phyloP scores from a whole-genome alignment of 1,140 invertebrate genomes.

The Pogonus chalceus region DNA sequence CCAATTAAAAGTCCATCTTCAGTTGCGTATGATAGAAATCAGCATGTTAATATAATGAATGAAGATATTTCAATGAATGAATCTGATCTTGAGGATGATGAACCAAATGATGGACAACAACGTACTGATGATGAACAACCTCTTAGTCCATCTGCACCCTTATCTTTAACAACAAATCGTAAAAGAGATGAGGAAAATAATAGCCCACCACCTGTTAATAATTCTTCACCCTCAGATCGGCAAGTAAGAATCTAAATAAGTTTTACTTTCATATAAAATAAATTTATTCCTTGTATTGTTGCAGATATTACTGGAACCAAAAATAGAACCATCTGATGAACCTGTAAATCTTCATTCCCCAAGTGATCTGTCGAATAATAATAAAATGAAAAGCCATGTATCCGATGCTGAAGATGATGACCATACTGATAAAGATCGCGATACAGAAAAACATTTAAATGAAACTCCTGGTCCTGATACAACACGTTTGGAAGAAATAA shows the following conservation, averaged over 20 bases:
- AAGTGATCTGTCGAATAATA: slow-evolving; percentile 40
- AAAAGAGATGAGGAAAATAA: slow-evolving; percentile 29
- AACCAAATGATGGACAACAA: slow-evolving; percentile 37
- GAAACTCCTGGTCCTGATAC: slow-evolving; percentile 16
- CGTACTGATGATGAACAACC: slow-evolving; percentile 38
- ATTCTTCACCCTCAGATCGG: slow-evolving; percentile 25
- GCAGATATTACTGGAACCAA: slow-evolving; percentile 5
- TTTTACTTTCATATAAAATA: too few relatives aligned
- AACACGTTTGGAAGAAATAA: slow-evolving; percentile 2
- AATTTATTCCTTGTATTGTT: not conserved
- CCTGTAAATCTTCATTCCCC: slow-evolving; percentile 40
- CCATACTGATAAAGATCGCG: slow-evolving; percentile 24
- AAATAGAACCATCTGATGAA: slow-evolving; percentile 36
- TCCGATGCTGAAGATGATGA: slow-evolving; percentile 25
- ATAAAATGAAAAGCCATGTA: slow-evolving; percentile 35
- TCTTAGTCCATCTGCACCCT: slow-evolving; percentile 51
- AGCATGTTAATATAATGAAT: slow-evolving; percentile 42
- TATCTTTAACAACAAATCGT: slow-evolving; percentile 52
- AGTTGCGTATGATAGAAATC: slow-evolving; percentile 33
- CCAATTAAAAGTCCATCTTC: not conserved
- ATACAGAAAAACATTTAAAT: slow-evolving; percentile 22
- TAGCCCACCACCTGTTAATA: slow-evolving; percentile 28
- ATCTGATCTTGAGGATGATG: slow-evolving; percentile 52
- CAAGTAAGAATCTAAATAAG: slow-evolving; percentile 30
- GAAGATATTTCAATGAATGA: slow-evolving; percentile 48